Evolutionary conservation across 2,888 invertebrate species (phyloP), one percentile per base, ranked within the genome.

Genomic region (Cryptus armator): DNA sequence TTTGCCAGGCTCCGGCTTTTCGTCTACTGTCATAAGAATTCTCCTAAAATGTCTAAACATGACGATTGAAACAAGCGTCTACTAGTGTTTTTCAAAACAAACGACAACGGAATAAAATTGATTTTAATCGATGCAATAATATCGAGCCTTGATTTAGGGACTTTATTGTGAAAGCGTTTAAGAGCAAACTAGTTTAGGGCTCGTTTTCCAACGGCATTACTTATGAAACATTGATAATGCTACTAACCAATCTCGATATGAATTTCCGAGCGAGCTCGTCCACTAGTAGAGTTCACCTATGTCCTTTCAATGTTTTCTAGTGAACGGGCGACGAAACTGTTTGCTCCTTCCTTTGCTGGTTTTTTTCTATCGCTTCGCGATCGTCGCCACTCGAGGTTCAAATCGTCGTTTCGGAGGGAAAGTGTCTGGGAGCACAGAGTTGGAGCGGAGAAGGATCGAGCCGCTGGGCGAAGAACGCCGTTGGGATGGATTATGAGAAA

Each of bases 401-500:
- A 81, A 68, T 74, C 37, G 32, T 81, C 70, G 59, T 75, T 81
- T 43, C 51, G 70, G 51, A n/a, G 9, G 24, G 46, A 74, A 37
- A 67, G 67, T 56, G 37, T 32, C 4, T 46, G 43, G 37, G 71
- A 62, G 75, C 51, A 75, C 59, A 37, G 56, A 53, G 53, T 9
- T 16, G 51, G 51, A 70, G 43, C 68, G 68, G 43, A 46, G 51
- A 59, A 19, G 43, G 14, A 44, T 68, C 59, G 62, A 74, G 48
- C 48, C 29, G 24, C 29, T 37, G 77, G 37, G 43, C 68, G 74
- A 64, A 82, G 79, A 75, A 53, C 81, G 78, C 67, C 62, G 76
- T 48, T 37, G 68, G 67, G 71, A 76, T 82, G 82, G 85, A 85
- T 85, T 85, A 85, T 85, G 85, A 85, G 85, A 82, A 85, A 85